Base-by-base conservation (phyloP, 2,113 vertebrate species). In the Terrapene triunguis region DNA sequence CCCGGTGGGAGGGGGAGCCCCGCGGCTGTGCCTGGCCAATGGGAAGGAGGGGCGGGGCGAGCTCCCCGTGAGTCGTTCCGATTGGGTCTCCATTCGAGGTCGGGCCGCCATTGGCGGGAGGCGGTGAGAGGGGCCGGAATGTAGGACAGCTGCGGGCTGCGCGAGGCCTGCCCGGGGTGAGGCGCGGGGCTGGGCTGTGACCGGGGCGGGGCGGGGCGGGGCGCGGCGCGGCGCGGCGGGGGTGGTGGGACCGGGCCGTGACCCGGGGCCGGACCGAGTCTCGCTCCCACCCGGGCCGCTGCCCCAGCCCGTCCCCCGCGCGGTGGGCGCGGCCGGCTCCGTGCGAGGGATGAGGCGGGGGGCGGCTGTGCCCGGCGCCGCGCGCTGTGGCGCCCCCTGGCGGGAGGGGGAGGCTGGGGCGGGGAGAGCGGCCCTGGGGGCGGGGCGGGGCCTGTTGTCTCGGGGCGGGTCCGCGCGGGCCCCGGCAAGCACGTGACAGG, bases 71-170 rank as follows among this genome's bases (percentile, higher is more conserved):
- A 16, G 32, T 2, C 35, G n/a, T n/a, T 17, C 35, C 35, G 13
- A 38, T 72, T 72, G 69, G 35, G 17, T 38, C 14, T 35, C 27
- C 57, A 13, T 12, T 29, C 10, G 29, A 5, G 27, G 6, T 29
- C 29, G 59, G 59, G 29, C 59, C 12, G 29, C 59, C 59, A 62
- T 62, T 62, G 59, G 59, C 59, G 16, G 59, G 59, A 3, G 10
- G 59, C 59, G 59, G 27, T 5, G 59, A 32, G 59, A 13, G 5
- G 59, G 59, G 59, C 59, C 59, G 55, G 55, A 11, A 25, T 62
- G 59, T 14, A 6, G 29, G 59, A 12, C 5, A 21, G 4, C 1
- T 8, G 3, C 19, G 5, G 53, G 48, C 22, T 10, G 1, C 53
- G 87, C 42, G 38, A 5, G 11, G n/a, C 27, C 29, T 11, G 57